A percentile compares a stretch with the other conserved stretches of the same genome.
phyloP scores from a whole-genome alignment of 2,888 invertebrate species.

The Sisyra terminalis region DNA sequence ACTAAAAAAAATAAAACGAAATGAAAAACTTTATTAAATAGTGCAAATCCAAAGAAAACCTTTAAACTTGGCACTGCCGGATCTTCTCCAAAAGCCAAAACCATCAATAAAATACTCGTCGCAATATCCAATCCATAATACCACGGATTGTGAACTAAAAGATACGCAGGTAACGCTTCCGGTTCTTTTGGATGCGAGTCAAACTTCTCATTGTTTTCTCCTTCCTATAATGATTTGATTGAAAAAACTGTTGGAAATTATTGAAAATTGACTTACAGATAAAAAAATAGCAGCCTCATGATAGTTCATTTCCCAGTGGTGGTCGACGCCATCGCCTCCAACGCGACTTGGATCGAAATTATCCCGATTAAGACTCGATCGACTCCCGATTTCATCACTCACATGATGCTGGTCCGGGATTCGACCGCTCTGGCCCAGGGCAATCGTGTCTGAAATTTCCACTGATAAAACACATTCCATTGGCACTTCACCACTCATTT shows the following conservation, averaged over 20 bases:
- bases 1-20: constrained; percentile 25
- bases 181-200: constrained; percentile 73
- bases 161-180: constrained; percentile 69
- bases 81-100: constrained; percentile 63
- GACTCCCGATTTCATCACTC: constrained; percentile 39
- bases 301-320: constrained; percentile 79
- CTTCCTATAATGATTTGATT: constrained; percentile 48
- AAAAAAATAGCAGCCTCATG: constrained; percentile 79
- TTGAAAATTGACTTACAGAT: constrained; percentile 37
- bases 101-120: constrained; percentile 55
- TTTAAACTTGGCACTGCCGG: constrained; percentile 60
- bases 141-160: constrained; percentile 75
- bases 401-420: no score
- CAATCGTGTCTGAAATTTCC: no score
- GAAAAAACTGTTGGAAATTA: no score
- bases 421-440: no score
- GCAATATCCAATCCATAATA: constrained; percentile 68
- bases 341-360: constrained; percentile 21
- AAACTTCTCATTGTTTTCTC: constrained; percentile 80
- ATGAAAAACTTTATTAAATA: background rate
- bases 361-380: constrained; percentile 38
- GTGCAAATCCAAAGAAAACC: constrained; percentile 22
- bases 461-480: no score
- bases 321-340: constrained; percentile 19
- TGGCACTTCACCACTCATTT: no score